Evolutionary conservation across 2,113 vertebrate genomes (phyloP), one percentile per base, ranked within the genome.

Genomic region (Halichoeres trimaculatus): DNA sequence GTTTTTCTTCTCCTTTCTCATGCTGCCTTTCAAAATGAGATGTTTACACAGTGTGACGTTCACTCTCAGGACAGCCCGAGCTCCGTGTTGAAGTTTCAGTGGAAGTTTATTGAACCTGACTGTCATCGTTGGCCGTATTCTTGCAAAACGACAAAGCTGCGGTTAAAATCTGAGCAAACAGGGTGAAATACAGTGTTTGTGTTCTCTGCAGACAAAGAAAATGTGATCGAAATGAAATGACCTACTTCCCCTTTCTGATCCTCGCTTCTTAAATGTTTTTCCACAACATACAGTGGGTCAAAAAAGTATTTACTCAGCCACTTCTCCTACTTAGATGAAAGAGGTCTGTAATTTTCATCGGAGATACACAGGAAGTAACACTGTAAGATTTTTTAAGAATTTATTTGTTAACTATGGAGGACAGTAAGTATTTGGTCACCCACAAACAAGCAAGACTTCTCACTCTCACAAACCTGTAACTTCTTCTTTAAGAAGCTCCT

Each of bases 251-350:
- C 30, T 83, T 74, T 82, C 30, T 56, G 55, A 73, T 76, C 56
- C 14, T 11, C 14, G 56, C 72, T 70, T 65, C 64, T 76, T 64
- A 70, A 85, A 65, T 70, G 54, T 41, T 87, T 82, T 77, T 83
- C 84, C 86, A 73, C 74, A 70, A 52, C 83, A 58, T 82, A 76
- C 40, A 67, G 82, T n/a, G n/a, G n/a, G n/a, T n/a, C n/a, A n/a
- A n/a, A n/a, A n/a, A n/a, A n/a, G n/a, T n/a, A n/a, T n/a, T n/a
- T n/a, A n/a, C n/a, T n/a, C n/a, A n/a, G n/a, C n/a, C n/a, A n/a
- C n/a, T n/a, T n/a, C n/a, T n/a, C n/a, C n/a, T n/a, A n/a, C n/a
- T n/a, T n/a, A n/a, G n/a, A n/a, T n/a, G n/a, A n/a, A n/a, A n/a
- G n/a, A n/a, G n/a, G n/a, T n/a, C n/a, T n/a, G n/a, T n/a, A n/a